Percentiles rank a stretch among this genome's conserved stretches.
Evolutionary conservation across 2,797 vertebrate species (phyloP).

Genomic region (Mallotus villosus): DNA sequence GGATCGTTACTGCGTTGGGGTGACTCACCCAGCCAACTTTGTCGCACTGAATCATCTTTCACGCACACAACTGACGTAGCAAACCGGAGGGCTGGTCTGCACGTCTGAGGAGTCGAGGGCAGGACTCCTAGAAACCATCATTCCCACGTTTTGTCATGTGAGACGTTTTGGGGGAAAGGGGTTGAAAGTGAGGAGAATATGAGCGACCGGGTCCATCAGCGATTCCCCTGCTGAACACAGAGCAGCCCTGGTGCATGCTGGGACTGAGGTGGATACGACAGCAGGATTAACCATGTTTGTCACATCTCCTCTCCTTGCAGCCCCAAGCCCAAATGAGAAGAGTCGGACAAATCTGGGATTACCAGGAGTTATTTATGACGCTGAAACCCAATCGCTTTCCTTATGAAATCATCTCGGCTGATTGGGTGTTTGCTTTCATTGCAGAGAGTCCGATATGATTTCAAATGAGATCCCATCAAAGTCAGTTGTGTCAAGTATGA

Average conservation of each 20-base stretch:
- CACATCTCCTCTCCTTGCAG: slow-evolving; percentile 73
- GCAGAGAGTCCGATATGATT: slow-evolving; percentile 73
- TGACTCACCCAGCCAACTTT: too few species aligned
- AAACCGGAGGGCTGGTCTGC: neutral
- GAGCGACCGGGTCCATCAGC: slow-evolving; percentile 14
- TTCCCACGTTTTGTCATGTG: neutral
- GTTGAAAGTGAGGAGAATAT: neutral
- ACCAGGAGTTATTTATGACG: slow-evolving; percentile 82
- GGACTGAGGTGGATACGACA: slow-evolving; percentile 52
- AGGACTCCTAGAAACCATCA: neutral
- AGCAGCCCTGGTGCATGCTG: slow-evolving; percentile 32
- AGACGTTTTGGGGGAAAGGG: neutral
- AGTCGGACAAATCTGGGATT: slow-evolving; percentile 80
- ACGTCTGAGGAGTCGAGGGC: neutral
- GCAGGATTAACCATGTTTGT: slow-evolving; percentile 77
- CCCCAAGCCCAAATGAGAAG: slow-evolving; percentile 72
- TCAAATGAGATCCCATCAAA: slow-evolving; percentile 73
- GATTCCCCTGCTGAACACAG: slow-evolving; percentile 18
- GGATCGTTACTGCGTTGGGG: neutral
- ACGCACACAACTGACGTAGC: neutral
- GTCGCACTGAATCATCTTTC: too few species aligned
- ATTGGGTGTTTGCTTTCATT: slow-evolving; percentile 60
- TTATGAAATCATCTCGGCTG: slow-evolving; percentile 76
- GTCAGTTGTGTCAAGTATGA: slow-evolving; percentile 69
- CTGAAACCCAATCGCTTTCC: slow-evolving; percentile 75